Evolutionary conservation across 1,140 invertebrate species (phyloP).

Genomic region (Neodiprion fabricii): DNA sequence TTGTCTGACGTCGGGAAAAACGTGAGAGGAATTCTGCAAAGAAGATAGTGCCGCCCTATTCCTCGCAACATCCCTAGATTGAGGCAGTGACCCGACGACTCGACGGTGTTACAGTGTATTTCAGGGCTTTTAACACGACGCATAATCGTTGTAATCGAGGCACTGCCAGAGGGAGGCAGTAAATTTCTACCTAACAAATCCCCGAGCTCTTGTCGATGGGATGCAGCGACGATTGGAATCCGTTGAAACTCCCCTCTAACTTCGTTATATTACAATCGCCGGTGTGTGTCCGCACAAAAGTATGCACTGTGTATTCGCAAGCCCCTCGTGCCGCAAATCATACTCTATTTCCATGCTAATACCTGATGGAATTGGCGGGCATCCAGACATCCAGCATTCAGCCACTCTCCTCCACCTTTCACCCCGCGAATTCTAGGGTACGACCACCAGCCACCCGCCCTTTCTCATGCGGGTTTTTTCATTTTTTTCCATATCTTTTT

Average conservation of each 20-base stretch:
- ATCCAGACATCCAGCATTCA: conserved; percentile 37
- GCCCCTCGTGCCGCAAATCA: conserved; percentile 43
- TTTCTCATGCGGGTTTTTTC: background rate
- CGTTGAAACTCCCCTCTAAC: background rate
- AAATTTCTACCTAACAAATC: background rate
- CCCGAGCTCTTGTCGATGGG: background rate
- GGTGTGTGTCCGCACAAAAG: background rate
- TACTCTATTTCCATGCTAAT: conserved; percentile 54
- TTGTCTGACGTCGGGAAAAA: background rate
- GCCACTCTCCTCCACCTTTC: background rate
- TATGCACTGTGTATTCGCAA: background rate
- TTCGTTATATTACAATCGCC: conserved; percentile 3
- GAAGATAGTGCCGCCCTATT: background rate
- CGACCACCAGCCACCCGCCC: too few relatives aligned
- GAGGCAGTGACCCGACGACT: too few relatives aligned
- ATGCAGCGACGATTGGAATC: background rate
- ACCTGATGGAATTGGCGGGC: conserved; percentile 50
- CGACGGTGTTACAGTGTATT: too few relatives aligned
- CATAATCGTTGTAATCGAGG: conserved; percentile 1
- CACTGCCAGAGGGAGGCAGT: background rate
- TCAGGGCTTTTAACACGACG: background rate
- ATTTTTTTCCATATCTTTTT: background rate
- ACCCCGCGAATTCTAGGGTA: background rate
- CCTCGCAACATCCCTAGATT: too few relatives aligned
- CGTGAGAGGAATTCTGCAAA: background rate